Conservation (phyloP, 2,888 invertebrate genomes). For the Cephus spinipes region DNA sequence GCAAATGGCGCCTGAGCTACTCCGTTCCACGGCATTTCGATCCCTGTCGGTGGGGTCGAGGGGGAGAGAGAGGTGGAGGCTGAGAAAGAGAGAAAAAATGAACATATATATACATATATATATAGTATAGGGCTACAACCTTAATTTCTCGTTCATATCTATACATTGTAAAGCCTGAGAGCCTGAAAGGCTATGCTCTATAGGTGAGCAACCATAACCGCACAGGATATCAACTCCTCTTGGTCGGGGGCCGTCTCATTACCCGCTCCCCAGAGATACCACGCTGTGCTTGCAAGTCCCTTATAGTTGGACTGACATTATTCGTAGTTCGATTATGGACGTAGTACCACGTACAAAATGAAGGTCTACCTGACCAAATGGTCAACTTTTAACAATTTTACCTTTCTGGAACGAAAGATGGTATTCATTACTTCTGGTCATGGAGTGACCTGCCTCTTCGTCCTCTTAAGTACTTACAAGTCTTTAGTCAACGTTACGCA, state of each 20-base stretch:
- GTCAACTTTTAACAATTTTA: background rate
- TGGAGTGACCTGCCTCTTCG: background rate
- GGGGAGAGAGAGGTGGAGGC: background rate
- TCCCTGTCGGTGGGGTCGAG: constrained; percentile 21
- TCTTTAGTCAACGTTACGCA: background rate
- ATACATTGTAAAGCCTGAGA: constrained; percentile 13
- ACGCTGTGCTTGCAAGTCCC: constrained; percentile 60
- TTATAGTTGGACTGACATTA: constrained; percentile 19
- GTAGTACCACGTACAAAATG: background rate
- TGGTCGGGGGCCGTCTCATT: constrained; percentile 67
- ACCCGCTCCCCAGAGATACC: constrained; percentile 60
- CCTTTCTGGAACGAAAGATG: background rate
- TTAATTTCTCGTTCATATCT: constrained; percentile 35
- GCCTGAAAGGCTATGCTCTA: constrained; percentile 8
- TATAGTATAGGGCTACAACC: constrained; percentile 29
- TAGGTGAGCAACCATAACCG: constrained; percentile 44
- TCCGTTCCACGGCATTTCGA: constrained; percentile 34
- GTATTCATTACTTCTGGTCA: background rate
- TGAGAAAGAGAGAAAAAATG: background rate
- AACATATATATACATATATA: background rate
- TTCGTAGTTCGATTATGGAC: constrained; percentile 34
- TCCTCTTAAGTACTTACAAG: background rate
- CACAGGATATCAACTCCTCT: constrained; percentile 58
- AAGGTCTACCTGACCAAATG: background rate
- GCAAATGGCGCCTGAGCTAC: constrained; percentile 23